Conservation (phyloP, 2,113 vertebrate species). For the Sisor rabdophorus region DNA sequence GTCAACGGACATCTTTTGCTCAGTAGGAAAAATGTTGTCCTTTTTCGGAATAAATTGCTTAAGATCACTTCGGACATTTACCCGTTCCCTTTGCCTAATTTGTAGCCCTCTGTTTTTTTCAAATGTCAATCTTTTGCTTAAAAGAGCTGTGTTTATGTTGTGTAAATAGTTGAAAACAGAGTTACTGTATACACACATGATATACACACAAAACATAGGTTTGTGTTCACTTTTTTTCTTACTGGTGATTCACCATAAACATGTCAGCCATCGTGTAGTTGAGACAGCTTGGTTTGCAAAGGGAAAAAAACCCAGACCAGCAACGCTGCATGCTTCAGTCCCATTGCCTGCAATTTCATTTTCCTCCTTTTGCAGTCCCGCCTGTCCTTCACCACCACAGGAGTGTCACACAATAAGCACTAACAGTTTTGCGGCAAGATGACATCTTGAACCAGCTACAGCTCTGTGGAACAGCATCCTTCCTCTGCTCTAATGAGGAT, state of each 20-base stretch:
- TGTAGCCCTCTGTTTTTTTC: not conserved
- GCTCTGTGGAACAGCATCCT: conserved; percentile 30
- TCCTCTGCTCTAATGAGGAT: conserved; percentile 56
- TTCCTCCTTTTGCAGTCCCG: conserved; percentile 8
- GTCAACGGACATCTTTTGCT: conserved; percentile 2
- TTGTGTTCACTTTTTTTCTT: too few species aligned
- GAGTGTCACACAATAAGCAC: conserved; percentile 41
- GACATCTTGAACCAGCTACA: conserved; percentile 46
- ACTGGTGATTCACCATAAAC: too few species aligned
- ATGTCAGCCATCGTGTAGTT: not conserved
- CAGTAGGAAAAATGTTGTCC: conserved; percentile 13
- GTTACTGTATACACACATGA: too few species aligned
- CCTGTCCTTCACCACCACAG: conserved; percentile 37
- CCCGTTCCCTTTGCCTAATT: not conserved
- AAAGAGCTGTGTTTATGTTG: too few species aligned
- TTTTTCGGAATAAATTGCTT: not conserved
- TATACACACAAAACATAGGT: too few species aligned
- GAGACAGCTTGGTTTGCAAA: not conserved
- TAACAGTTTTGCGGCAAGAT: conserved; percentile 35
- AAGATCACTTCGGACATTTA: conserved; percentile 14
- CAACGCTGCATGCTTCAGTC: conserved; percentile 24
- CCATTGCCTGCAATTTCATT: conserved; percentile 30
- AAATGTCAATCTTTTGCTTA: too few species aligned
- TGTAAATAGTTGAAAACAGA: too few species aligned
- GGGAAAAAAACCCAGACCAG: not conserved